phyloP scores from a whole-genome alignment of 2,888 invertebrate species.

The Saturnia japonica region DNA sequence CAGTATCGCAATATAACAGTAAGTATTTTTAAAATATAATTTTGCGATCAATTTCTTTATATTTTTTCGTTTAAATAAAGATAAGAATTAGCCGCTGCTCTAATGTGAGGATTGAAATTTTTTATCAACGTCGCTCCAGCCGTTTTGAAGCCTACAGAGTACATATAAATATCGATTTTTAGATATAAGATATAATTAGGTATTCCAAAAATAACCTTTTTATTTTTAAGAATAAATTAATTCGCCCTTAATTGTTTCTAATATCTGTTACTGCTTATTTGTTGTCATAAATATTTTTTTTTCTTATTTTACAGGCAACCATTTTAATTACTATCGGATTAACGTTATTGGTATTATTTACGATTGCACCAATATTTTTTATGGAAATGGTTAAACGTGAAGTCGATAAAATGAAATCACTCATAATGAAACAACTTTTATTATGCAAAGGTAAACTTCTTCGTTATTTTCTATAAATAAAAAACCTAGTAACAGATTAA shows the following conservation, averaged over 20 bases:
- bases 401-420: background rate
- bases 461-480: background rate
- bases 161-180: too few relatives aligned
- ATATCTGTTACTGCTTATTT: background rate
- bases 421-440: slow-evolving; percentile 1
- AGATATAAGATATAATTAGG: too few relatives aligned
- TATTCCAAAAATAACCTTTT: too few relatives aligned
- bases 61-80: too few relatives aligned
- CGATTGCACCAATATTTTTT: background rate
- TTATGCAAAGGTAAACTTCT: background rate
- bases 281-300: background rate
- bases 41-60: too few relatives aligned
- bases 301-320: background rate
- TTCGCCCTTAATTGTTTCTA: background rate
- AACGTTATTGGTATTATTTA: background rate
- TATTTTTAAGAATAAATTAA: too few relatives aligned
- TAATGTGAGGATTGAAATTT: too few relatives aligned
- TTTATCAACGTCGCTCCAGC: too few relatives aligned
- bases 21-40: background rate
- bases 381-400: background rate
- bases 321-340: background rate
- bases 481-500: too few relatives aligned
- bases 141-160: too few relatives aligned
- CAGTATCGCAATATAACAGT: background rate
- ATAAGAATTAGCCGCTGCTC: too few relatives aligned